Evolutionary conservation across 2,888 invertebrate genomes (phyloP), one percentile per base, ranked within the genome.

Genomic region (Automeris io): DNA sequence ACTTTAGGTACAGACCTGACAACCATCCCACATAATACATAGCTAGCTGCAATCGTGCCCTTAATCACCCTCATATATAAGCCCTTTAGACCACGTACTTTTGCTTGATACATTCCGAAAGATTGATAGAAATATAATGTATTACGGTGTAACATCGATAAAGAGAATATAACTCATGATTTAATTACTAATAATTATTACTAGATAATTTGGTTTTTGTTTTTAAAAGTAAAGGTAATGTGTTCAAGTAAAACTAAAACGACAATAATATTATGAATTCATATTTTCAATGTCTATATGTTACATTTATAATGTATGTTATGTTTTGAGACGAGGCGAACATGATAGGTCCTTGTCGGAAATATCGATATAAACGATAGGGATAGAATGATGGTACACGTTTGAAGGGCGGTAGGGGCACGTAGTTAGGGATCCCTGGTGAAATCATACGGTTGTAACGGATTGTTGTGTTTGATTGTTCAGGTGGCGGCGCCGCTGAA

Each of bases 1-100:
- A 53, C 43, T 48, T 40, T 61, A 64, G 65, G 71, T 65, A 74
- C 74, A 71, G 69, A 74, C 72, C 73, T 23, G 54, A 75, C 75
- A 75, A 41, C 56, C 43, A 61, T 59, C 59, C 61, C 51, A 66
- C 60, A 52, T 57, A 58, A 49, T 52, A 70, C 58, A 50, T 72
- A 71, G 70, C 57, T 70, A 70, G 67, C 48, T 49, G 46, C 44
- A 35, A 41, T 49, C 56, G 71, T 67, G 70, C 61, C 62, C 44
- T 42, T 36, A 11, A 18, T 12, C 18, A 21, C 5, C 29, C 7
- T 18, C 3, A 19, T 13, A 11, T 29, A 29, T n/a, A 29, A 29
- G 16, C 29, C 33, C 33, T 12, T 29, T 13, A 29, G 29, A 29
- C n/a, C 16, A n/a, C 29, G 29, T 29, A 29, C 29, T 24, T 24